A percentile compares a stretch with the other conserved stretches of the same genome.
Conservation (phyloP, 2,888 invertebrate genomes). For the Notodonta ziczac region DNA sequence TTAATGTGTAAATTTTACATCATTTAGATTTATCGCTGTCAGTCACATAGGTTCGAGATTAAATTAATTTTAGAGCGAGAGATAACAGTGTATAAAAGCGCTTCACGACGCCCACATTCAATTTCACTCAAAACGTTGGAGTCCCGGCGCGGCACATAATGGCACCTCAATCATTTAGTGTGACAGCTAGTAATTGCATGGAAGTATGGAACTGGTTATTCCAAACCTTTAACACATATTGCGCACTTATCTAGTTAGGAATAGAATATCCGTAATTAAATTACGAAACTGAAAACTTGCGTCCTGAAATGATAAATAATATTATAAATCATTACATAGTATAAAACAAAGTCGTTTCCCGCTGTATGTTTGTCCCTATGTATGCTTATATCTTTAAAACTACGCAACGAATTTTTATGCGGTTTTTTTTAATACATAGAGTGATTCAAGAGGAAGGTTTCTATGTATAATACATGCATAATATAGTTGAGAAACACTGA, state of each 20-base stretch:
- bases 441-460: too few species aligned
- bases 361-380: too few species aligned
- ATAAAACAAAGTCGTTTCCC: too few species aligned
- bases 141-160: conserved; percentile 29
- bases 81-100: conserved; percentile 28
- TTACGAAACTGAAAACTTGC: too few species aligned
- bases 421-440: too few species aligned
- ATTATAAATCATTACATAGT: too few species aligned
- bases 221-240: conserved; percentile 13
- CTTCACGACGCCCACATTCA: conserved; percentile 39
- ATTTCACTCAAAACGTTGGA: conserved; percentile 37
- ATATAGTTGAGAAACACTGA: too few species aligned
- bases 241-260: background rate
- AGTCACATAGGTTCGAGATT: conserved; percentile 16
- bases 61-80: conserved; percentile 35
- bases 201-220: conserved; percentile 18
- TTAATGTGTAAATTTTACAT: background rate
- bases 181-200: conserved; percentile 32
- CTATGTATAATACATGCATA: too few species aligned
- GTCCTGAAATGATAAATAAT: too few species aligned
- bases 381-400: too few species aligned
- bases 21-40: conserved; percentile 16
- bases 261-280: background rate
- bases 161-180: conserved; percentile 40
- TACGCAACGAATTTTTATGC: too few species aligned